phyloP scores from a whole-genome alignment of 2,797 vertebrate species.

The Rhincodon typus region DNA sequence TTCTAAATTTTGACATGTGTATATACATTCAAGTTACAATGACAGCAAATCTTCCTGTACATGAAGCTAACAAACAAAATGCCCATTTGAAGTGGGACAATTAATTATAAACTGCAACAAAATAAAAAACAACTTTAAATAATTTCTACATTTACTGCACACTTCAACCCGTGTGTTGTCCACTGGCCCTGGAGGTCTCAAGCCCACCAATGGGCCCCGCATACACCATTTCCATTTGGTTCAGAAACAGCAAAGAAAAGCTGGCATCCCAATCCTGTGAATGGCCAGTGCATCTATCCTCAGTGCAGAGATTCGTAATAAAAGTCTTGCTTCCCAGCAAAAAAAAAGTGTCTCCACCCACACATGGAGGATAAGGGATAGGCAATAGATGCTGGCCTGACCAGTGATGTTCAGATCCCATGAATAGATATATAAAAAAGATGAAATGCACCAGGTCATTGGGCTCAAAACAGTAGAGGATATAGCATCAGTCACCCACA shows the following conservation, averaged over 20 bases:
- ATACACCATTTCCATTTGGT: not conserved
- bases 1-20: too few species aligned
- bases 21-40: not conserved
- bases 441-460: not conserved
- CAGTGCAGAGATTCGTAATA: not conserved
- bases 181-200: not conserved
- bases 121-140: not conserved
- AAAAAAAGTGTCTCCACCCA: not conserved
- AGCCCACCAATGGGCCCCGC: not conserved
- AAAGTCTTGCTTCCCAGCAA: not conserved
- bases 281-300: not conserved
- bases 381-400: not conserved
- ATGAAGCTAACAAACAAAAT: not conserved
- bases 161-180: not conserved
- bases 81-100: not conserved
- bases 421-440: not conserved
- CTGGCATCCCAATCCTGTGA: not conserved
- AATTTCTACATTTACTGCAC: not conserved
- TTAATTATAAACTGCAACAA: not conserved
- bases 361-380: not conserved
- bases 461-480: not conserved
- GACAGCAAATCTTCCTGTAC: not conserved
- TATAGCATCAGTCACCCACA: not conserved
- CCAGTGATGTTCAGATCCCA: not conserved
- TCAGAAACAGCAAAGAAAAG: not conserved